phyloP scores from a whole-genome alignment of 2,888 invertebrate genomes.

The Norana najaformis region DNA sequence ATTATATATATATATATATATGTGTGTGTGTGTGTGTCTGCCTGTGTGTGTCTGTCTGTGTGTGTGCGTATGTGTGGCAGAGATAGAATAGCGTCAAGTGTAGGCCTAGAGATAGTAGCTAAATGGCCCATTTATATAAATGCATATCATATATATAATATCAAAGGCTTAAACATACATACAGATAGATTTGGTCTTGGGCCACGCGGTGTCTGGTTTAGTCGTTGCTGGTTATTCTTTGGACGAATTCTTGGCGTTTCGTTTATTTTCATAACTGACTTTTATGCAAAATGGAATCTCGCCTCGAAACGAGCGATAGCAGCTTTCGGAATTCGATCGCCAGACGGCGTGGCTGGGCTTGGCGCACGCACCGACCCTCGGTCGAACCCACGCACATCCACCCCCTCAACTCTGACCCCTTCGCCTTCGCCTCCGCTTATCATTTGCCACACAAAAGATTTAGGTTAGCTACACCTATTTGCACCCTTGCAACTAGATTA shows the following conservation, averaged over 20 bases:
- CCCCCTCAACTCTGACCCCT: too few relatives aligned
- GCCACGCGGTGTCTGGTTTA: background rate
- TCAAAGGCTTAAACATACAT: background rate
- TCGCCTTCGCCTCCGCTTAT: too few relatives aligned
- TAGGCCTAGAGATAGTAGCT: background rate
- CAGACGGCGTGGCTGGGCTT: background rate
- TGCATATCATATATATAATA: background rate
- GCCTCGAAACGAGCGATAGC: background rate
- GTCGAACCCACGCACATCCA: background rate
- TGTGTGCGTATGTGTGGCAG: background rate
- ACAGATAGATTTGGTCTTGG: background rate
- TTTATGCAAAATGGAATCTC: conserved; percentile 19
- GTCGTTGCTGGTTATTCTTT: background rate
- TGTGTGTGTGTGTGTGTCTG: too few relatives aligned
- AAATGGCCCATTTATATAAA: background rate
- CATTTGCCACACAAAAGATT: too few relatives aligned
- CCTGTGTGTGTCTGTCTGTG: background rate
- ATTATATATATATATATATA: too few relatives aligned
- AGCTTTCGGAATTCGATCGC: background rate
- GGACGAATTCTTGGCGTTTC: conserved; percentile 6
- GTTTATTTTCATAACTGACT: conserved; percentile 24
- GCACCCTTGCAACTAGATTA: too few relatives aligned
- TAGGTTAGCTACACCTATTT: too few relatives aligned
- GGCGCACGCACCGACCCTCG: background rate
- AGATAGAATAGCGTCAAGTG: background rate